Evolutionary conservation across 1,140 invertebrate genomes (phyloP).

Genomic region (Zaprionus inermis): DNA sequence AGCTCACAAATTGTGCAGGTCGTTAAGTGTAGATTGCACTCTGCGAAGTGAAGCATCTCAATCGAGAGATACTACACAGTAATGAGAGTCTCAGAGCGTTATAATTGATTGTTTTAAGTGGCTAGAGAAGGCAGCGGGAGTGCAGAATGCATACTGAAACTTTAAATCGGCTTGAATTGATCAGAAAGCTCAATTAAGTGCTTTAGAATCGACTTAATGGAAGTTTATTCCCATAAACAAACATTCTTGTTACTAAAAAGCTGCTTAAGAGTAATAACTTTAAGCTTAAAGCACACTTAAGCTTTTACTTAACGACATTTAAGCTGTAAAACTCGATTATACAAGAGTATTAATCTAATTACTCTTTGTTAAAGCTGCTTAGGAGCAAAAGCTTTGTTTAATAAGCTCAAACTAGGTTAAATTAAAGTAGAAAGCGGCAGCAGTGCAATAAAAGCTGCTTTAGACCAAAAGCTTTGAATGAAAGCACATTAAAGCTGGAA

Average conservation of each 20-base stretch:
- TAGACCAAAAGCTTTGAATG: not conserved
- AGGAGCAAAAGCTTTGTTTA: no score
- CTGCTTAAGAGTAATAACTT: not conserved
- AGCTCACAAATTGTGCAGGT: not conserved
- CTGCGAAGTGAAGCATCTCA: not conserved
- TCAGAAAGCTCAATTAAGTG: not conserved
- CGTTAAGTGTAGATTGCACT: not conserved
- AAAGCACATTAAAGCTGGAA: slow-evolving; percentile 14
- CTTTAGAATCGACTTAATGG: not conserved
- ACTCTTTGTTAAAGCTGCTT: no score
- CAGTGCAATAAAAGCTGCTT: not conserved
- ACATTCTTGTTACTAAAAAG: no score
- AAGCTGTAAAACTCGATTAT: not conserved
- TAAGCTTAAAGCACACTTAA: not conserved
- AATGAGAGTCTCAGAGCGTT: not conserved
- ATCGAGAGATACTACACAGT: not conserved
- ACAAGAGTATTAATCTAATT: no score
- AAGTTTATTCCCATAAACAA: no score
- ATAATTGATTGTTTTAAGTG: not conserved
- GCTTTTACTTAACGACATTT: not conserved
- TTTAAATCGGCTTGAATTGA: not conserved
- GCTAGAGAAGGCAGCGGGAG: not conserved
- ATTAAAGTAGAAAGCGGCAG: no score
- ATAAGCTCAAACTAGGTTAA: no score
- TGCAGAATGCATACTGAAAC: not conserved